Percentiles rank a stretch among this genome's conserved stretches.
Conservation (phyloP, 1,140 invertebrate genomes). For the Meloidogyne exigua region DNA sequence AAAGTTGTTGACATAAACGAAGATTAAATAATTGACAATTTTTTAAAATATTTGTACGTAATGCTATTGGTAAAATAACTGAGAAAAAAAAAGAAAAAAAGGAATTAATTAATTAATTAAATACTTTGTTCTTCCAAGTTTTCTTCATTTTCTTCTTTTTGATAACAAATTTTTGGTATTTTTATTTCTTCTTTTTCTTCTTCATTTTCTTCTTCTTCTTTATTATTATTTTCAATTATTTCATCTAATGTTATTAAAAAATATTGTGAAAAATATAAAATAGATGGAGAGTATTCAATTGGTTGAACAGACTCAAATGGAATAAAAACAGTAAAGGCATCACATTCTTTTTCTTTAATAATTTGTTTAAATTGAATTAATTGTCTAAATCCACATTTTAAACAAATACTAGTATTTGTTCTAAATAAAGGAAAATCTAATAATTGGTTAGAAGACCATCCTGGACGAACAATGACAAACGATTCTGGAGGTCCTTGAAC, state of each 20-base stretch:
- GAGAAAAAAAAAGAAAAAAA: not conserved
- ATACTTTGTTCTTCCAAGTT: not conserved
- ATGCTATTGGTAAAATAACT: not conserved
- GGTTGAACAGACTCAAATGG: not conserved
- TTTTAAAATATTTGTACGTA: slow-evolving; percentile 8
- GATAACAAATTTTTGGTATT: slow-evolving; percentile 1
- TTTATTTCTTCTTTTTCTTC: not conserved
- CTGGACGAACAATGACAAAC: not conserved
- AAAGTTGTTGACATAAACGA: slow-evolving; percentile 16
- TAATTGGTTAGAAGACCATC: not conserved
- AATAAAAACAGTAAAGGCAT: slow-evolving; percentile 3
- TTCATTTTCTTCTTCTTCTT: not conserved
- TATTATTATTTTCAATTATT: not conserved
- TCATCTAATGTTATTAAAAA: slow-evolving; percentile 1
- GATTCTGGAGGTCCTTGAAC: slow-evolving; percentile 10
- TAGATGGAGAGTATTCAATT: not conserved
- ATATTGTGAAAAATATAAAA: slow-evolving; percentile 7
- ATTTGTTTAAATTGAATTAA: not conserved
- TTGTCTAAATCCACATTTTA: slow-evolving; percentile 22
- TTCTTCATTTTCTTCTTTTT: slow-evolving; percentile 10
- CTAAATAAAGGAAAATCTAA: slow-evolving; percentile 7
- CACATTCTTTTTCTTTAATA: not conserved
- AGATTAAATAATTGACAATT: slow-evolving; percentile 11
- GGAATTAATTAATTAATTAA: not conserved
- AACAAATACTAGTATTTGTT: slow-evolving; percentile 10